Percentiles rank a stretch among this genome's conserved stretches.
Conservation (phyloP, 2,797 vertebrate genomes). For the Tympanoctomys barrerae region DNA sequence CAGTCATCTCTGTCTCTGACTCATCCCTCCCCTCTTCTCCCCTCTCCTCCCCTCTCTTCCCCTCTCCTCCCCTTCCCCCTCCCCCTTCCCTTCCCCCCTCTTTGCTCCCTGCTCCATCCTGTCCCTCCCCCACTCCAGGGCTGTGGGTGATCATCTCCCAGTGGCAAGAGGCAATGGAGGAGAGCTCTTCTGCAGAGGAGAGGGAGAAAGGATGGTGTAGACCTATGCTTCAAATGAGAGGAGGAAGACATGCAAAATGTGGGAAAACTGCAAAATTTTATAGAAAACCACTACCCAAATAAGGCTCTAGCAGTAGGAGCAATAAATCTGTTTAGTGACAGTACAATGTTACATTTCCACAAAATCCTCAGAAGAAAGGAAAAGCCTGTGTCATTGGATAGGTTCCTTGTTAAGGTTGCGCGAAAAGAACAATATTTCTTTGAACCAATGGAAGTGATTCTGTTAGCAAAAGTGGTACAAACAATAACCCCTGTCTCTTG, state of each 20-base stretch:
- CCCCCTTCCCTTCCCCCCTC: rapidly evolving
- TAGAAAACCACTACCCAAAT: not conserved
- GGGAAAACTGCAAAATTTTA: not conserved
- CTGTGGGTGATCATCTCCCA: not conserved
- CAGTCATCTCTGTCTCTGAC: not conserved
- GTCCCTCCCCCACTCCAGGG: not conserved
- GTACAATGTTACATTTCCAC: not conserved
- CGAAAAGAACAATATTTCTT: not conserved
- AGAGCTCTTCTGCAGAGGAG: not conserved
- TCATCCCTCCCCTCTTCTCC: not conserved
- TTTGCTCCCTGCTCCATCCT: not conserved
- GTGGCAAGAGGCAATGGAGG: not conserved
- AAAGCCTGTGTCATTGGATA: not conserved
- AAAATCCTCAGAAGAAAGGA: not conserved
- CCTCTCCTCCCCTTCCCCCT: too few relatives aligned
- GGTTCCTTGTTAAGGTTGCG: not conserved
- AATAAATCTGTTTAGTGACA: not conserved
- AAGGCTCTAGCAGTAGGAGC: not conserved
- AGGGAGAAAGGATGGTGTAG: not conserved
- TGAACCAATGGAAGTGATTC: not conserved
- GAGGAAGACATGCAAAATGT: not conserved
- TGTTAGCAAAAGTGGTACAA: not conserved
- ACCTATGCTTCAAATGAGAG: not conserved
- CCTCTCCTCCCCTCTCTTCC: rapidly evolving
- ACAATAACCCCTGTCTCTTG: too few relatives aligned